A percentile compares a stretch with the other conserved stretches of the same genome.
These are phyloP conservation scores for Mormyrops boulengeri DNA, from an alignment of 2,797 vertebrate genomes.

Conservation along the genomic window DNA sequence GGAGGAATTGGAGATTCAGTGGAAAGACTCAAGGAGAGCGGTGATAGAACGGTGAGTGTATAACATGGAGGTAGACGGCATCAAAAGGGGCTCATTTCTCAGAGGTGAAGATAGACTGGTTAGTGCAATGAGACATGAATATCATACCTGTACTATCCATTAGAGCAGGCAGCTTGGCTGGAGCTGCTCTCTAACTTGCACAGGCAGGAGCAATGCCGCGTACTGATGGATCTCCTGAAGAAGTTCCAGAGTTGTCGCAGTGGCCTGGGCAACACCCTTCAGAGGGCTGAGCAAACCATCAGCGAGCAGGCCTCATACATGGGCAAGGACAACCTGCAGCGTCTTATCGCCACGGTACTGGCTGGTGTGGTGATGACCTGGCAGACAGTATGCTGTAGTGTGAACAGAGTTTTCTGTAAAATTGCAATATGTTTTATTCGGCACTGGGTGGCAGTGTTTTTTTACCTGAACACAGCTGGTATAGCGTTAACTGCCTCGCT, in stretches of 20 bases:
- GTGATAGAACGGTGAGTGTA: constrained; percentile 70
- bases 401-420: not conserved
- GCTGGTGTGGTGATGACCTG: not conserved
- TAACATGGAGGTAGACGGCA: not conserved
- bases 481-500: not conserved
- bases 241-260: constrained; percentile 78
- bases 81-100: not conserved
- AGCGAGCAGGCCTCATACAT: constrained; percentile 78
- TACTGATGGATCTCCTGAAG: constrained; percentile 77
- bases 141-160: not conserved
- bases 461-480: not conserved
- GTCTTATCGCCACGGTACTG: constrained; percentile 70
- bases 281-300: constrained; percentile 76
- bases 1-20: constrained; percentile 60
- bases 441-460: not conserved
- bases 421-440: not conserved
- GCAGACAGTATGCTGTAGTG: not conserved
- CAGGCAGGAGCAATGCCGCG: constrained; percentile 76
- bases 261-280: constrained; percentile 66
- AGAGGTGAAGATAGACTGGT: not conserved
- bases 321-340: constrained; percentile 87
- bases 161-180: not conserved
- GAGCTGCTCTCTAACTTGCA: not conserved
- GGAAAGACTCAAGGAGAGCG: constrained; percentile 66
- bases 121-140: not conserved